phyloP scores from a whole-genome alignment of 2,888 invertebrate genomes.

The Lasius fuliginosus region DNA sequence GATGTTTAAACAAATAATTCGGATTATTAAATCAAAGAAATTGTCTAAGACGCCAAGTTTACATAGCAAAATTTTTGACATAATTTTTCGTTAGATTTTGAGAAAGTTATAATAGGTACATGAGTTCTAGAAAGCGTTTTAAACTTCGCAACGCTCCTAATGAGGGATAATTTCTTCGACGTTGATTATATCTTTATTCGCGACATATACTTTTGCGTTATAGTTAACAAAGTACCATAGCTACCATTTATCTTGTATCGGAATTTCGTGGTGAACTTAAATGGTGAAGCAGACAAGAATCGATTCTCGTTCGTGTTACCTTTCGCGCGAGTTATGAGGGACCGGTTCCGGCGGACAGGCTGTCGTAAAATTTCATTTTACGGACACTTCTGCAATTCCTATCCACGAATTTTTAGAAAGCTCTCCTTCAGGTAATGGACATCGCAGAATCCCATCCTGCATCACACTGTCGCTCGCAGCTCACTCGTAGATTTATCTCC shows the following conservation, averaged over 20 bases:
- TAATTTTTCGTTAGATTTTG: not conserved
- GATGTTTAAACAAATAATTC: not conserved
- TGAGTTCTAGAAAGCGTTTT: not conserved
- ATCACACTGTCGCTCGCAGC: slow-evolving; percentile 51
- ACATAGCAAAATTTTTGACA: not conserved
- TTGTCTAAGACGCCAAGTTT: not conserved
- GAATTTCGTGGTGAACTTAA: not conserved
- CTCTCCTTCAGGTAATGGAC: slow-evolving; percentile 37
- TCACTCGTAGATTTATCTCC: slow-evolving; percentile 44
- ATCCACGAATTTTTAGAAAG: slow-evolving; percentile 38
- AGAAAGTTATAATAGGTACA: not conserved
- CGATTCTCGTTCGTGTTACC: slow-evolving; percentile 24
- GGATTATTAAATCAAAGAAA: not conserved
- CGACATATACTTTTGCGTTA: slow-evolving; percentile 10
- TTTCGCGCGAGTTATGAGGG: slow-evolving; percentile 22
- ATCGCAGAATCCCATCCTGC: slow-evolving; percentile 38
- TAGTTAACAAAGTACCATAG: slow-evolving; percentile 2
- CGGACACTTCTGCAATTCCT: slow-evolving; percentile 29
- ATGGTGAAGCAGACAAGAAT: slow-evolving; percentile 24
- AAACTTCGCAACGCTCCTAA: not conserved
- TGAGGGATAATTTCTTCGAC: slow-evolving; percentile 27
- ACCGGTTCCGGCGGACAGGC: slow-evolving; percentile 10
- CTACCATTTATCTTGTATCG: slow-evolving; percentile 1
- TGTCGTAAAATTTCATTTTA: slow-evolving; percentile 47
- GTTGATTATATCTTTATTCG: slow-evolving; percentile 35